A percentile compares a stretch with the other conserved stretches of the same genome.
phyloP scores from a whole-genome alignment of 2,113 vertebrate genomes.

The Isurus oxyrinchus region DNA sequence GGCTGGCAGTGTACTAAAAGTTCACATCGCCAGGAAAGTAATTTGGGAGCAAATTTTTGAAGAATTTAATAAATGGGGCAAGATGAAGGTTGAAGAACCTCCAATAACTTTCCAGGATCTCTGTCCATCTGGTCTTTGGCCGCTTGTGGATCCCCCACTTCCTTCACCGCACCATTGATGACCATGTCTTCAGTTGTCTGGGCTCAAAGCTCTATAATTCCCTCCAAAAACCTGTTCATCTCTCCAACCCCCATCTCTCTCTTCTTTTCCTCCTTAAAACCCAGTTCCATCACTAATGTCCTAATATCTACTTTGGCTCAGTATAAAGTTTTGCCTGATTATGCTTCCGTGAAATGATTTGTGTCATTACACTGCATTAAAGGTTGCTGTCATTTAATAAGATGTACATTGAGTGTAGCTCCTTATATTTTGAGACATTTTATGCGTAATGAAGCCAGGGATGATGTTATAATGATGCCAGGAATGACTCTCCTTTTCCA shows the following conservation, averaged over 20 bases:
- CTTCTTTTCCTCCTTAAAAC: background rate
- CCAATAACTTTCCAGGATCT: background rate
- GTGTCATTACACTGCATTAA: background rate
- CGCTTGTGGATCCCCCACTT: background rate
- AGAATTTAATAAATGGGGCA: background rate
- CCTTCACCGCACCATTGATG: background rate
- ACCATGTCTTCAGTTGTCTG: background rate
- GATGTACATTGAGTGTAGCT: background rate
- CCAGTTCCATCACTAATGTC: background rate
- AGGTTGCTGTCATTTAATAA: background rate
- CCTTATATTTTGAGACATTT: too few relatives aligned
- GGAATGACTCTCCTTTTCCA: too few relatives aligned
- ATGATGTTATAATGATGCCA: too few relatives aligned
- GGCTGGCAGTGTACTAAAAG: too few relatives aligned
- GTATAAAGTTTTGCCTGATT: too few relatives aligned
- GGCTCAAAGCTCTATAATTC: too few relatives aligned
- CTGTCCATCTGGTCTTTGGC: background rate
- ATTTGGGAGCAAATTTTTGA: background rate
- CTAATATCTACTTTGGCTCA: background rate
- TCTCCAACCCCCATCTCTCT: background rate
- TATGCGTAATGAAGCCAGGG: too few relatives aligned
- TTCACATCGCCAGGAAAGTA: too few relatives aligned
- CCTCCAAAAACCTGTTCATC: background rate
- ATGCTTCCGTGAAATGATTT: background rate
- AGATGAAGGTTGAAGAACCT: background rate